Conservation (phyloP, 2,888 invertebrate genomes). For the Pegoplata infirma region DNA sequence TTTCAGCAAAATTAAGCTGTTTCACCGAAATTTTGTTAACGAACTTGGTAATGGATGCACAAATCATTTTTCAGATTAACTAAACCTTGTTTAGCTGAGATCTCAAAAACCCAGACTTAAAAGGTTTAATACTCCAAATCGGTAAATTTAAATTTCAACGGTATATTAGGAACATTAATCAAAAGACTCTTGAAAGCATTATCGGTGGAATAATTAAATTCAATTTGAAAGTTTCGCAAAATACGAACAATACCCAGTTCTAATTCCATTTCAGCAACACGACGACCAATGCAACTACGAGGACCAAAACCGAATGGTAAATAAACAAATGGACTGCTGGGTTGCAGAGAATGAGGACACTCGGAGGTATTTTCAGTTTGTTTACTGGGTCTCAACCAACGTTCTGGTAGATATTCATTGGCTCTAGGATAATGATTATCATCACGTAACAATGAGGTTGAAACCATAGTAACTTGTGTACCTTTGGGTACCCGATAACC, state of each 20-base stretch:
- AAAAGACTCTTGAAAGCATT: constrained; percentile 64
- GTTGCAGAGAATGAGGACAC: constrained; percentile 41
- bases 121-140: constrained; percentile 29
- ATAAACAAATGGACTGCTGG: constrained; percentile 66
- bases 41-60: too few relatives aligned
- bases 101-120: too few relatives aligned
- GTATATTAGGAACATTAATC: constrained; percentile 71
- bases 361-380: not conserved
- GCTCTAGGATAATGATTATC: constrained; percentile 72
- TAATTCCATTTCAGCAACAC: constrained; percentile 85
- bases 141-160: constrained; percentile 71
- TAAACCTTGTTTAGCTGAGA: too few relatives aligned
- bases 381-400: constrained; percentile 59
- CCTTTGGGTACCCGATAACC: constrained; percentile 83
- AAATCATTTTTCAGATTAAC: too few relatives aligned
- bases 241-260: constrained; percentile 74
- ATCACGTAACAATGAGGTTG: constrained; percentile 74
- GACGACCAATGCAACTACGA: constrained; percentile 83
- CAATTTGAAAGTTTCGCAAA: constrained; percentile 71
- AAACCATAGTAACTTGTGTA: constrained; percentile 85
- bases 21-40: too few relatives aligned
- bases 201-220: constrained; percentile 65
- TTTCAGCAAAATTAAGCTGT: too few relatives aligned
- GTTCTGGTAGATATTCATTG: constrained; percentile 63
- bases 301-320: constrained; percentile 84